phyloP scores from a whole-genome alignment of 2,113 vertebrate species.

The Onychostoma macrolepis region DNA sequence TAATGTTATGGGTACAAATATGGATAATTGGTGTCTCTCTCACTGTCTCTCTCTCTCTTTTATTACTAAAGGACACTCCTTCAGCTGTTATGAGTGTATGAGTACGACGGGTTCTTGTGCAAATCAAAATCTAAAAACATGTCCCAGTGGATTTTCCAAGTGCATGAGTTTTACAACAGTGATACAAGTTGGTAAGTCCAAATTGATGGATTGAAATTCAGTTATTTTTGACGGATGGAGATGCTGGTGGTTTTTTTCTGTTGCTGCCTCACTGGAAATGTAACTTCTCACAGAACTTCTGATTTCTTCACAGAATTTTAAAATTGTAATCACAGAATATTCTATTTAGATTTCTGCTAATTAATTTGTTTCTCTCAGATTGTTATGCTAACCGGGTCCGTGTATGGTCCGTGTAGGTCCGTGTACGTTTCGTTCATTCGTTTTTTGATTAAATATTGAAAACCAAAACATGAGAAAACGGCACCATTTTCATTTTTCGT shows the following conservation, averaged over 20 bases:
- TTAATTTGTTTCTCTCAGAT: background rate
- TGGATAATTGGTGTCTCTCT: no score
- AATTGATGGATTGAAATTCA: background rate
- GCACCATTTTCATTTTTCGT: no score
- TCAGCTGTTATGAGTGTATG: background rate
- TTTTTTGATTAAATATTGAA: no score
- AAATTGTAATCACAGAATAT: background rate
- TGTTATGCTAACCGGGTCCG: background rate
- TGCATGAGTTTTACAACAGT: background rate
- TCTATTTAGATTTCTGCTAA: background rate
- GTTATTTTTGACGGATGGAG: background rate
- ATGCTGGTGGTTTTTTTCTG: background rate
- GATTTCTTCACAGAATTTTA: background rate
- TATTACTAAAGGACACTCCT: background rate
- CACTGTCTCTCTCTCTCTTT: background rate
- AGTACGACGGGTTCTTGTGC: background rate
- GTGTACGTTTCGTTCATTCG: no score
- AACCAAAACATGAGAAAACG: no score
- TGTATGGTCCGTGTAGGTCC: no score
- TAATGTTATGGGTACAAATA: background rate
- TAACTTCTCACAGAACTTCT: background rate
- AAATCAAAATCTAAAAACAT: background rate
- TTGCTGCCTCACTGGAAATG: background rate
- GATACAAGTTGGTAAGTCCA: background rate
- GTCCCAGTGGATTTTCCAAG: background rate